Evolutionary conservation across 2,888 invertebrate species (phyloP), one percentile per base, ranked within the genome.

Genomic region (Anorthoa munda): DNA sequence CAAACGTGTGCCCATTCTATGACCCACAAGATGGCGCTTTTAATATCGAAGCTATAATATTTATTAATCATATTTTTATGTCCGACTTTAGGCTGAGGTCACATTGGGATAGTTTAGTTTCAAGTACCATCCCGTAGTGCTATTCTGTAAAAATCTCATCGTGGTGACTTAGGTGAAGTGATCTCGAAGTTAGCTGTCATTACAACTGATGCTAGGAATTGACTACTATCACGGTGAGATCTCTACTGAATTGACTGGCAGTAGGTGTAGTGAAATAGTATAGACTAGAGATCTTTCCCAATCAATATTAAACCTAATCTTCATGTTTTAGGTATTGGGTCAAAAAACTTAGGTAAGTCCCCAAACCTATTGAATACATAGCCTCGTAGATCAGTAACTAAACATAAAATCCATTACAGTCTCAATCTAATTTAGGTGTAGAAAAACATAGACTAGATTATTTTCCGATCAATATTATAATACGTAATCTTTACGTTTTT

Each of bases 61-160:
- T 64, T 60, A 81, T 60, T 66, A 72, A 64, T 73, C 56, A 76
- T 71, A 77, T 74, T 70, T 77, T 81, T 65, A 70, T 71, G 15
- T 56, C 31, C 13, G 5, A 61, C 12, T 67, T 46, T 53, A 66
- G n/a, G 66, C 63, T 4, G 45, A 53, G 21, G 53, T 56, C 39
- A 50, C 4, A 50, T 59, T 50, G 63, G 48, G 18, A 2, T 26
- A 75, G 53, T 75, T 21, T 15, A 21, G n/a, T 59, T 45, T 45
- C 3, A 45, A 60, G 39, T 39, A 1, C 9, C 7, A 39, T 39
- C 31, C 31, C 31, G 7, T 31, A 31, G 0, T 31, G 31, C 7
- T 5, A 31, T 31, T 31, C 31, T 31, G 31, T 31, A 31, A 31
- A 39, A 9, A 39, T 39, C 9, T 9, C 39, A 39, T 39, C 9